These are phyloP conservation scores for Tetranychus cinnabarinus DNA, from an alignment of 1,140 invertebrate species.

Conservation along the genomic window DNA sequence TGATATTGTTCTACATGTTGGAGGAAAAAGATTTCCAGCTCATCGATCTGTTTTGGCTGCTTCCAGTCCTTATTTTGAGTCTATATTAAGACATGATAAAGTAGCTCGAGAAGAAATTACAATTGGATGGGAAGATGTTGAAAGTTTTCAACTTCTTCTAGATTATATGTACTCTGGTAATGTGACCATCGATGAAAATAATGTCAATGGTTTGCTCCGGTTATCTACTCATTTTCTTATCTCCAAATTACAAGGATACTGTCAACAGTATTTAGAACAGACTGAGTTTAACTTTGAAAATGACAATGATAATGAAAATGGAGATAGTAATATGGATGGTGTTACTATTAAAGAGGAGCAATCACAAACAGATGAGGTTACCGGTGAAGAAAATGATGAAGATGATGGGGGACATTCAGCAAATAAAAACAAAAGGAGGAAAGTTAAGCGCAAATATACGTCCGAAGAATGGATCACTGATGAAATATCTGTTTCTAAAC, in stretches of 20 bases:
- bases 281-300: not conserved
- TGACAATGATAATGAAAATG: not conserved
- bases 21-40: constrained; percentile 31
- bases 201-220: constrained; percentile 34
- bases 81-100: constrained; percentile 30
- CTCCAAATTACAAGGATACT: constrained; percentile 33
- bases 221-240: constrained; percentile 38
- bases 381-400: too few species aligned
- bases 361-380: not conserved
- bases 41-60: constrained; percentile 38
- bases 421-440: too few species aligned
- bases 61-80: constrained; percentile 39
- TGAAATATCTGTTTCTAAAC: constrained; percentile 8
- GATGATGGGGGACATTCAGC: too few species aligned
- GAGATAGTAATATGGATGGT: not conserved
- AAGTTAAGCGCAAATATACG: constrained; percentile 22
- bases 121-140: constrained; percentile 31
- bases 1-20: constrained; percentile 35
- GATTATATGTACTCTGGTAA: constrained; percentile 41
- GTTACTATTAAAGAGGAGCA: not conserved
- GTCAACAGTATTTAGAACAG: constrained; percentile 20
- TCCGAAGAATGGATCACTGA: constrained; percentile 16
- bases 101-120: constrained; percentile 30
- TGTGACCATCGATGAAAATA: constrained; percentile 32
- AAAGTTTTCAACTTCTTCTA: constrained; percentile 33